These are phyloP conservation scores for Saturnia japonica DNA, from an alignment of 2,888 invertebrate genomes.

Conservation along the genomic window DNA sequence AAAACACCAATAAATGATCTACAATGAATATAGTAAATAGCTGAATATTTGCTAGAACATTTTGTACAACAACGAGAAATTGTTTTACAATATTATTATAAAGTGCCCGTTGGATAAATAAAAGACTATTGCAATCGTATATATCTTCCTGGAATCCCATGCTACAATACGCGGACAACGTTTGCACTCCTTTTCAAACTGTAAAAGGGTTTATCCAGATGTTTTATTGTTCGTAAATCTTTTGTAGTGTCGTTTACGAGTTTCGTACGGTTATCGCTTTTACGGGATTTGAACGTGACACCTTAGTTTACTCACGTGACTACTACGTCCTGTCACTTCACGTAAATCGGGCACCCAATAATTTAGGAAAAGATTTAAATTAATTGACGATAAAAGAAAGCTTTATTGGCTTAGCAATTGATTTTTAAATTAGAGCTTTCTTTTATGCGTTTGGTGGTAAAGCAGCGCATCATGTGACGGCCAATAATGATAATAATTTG, in stretches of 20 bases:
- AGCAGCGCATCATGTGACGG: too few relatives aligned
- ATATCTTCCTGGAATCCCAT: slow-evolving; percentile 1
- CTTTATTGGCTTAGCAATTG: too few relatives aligned
- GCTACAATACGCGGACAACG: not conserved
- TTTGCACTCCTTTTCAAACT: not conserved
- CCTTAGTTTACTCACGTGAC: not conserved
- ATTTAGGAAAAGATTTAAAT: not conserved
- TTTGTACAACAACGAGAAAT: not conserved
- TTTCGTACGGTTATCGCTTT: not conserved
- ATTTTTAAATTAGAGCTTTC: too few relatives aligned
- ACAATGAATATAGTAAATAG: not conserved
- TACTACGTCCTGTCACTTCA: not conserved
- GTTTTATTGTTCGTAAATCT: slow-evolving; percentile 27
- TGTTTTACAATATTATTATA: not conserved
- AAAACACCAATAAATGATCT: too few relatives aligned
- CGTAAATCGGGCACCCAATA: not conserved
- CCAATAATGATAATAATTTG: too few relatives aligned
- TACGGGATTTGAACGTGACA: not conserved
- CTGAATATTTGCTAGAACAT: not conserved
- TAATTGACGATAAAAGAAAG: too few relatives aligned
- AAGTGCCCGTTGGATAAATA: not conserved
- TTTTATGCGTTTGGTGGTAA: too few relatives aligned
- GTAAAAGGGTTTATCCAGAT: slow-evolving; percentile 9
- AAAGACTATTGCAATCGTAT: not conserved
- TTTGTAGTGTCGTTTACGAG: slow-evolving; percentile 16